Conservation (phyloP, 2,888 invertebrate genomes). For the Caenorhabditis sp. region DNA sequence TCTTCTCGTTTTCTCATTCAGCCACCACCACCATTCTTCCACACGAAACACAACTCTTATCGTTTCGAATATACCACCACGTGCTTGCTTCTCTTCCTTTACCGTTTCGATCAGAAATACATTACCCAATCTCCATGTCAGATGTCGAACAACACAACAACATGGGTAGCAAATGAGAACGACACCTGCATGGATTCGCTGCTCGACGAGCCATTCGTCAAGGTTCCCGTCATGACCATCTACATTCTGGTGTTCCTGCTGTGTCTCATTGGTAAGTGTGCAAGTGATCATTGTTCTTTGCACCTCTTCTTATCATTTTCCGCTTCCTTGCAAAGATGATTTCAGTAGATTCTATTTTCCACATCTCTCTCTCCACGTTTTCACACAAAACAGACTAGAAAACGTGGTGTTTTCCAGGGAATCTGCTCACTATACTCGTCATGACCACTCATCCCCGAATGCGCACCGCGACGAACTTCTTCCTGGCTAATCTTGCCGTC, state of each 20-base stretch:
- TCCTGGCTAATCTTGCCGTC: slow-evolving; percentile 92
- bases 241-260: slow-evolving; percentile 75
- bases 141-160: slow-evolving; percentile 39
- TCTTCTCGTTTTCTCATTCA: slow-evolving; percentile 1
- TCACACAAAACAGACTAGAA: not conserved
- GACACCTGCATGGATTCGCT: slow-evolving; percentile 59
- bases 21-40: not conserved
- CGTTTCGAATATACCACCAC: slow-evolving; percentile 38
- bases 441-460: slow-evolving; percentile 90
- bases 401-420: slow-evolving; percentile 87
- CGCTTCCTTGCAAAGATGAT: slow-evolving; percentile 1
- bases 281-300: slow-evolving; percentile 24
- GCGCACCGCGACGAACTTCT: slow-evolving; percentile 93
- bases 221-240: slow-evolving; percentile 71
- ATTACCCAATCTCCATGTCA: slow-evolving; percentile 18
- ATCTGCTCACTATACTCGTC: slow-evolving; percentile 91
- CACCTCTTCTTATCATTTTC: slow-evolving; percentile 30
- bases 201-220: slow-evolving; percentile 71
- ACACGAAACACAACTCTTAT: slow-evolving; percentile 17
- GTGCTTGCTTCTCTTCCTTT: slow-evolving; percentile 36
- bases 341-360: slow-evolving; percentile 41
- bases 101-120: slow-evolving; percentile 5
- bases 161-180: not conserved
- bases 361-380: not conserved
- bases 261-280: slow-evolving; percentile 73